Evolutionary conservation across 2,113 vertebrate genomes (phyloP), one percentile per base, ranked within the genome.

Genomic region (Speoplatyrhinus poulsoni): DNA sequence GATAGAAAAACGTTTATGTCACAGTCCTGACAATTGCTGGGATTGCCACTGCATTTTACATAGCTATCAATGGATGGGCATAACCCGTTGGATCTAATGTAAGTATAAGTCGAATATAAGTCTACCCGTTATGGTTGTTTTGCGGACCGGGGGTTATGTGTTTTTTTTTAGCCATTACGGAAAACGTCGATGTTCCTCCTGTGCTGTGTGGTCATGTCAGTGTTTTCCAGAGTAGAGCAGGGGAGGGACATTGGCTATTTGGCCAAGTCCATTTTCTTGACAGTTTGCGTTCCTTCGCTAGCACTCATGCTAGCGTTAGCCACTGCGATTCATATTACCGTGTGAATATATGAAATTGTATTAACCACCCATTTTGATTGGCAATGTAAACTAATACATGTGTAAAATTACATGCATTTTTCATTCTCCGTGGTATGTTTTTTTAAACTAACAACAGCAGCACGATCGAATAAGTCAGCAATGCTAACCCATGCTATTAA

Each of bases 1-100:
- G 88, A 89, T 81, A 81, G 90, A 89, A 76, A 87, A 81, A 72
- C 88, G 89, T 92, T 92, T 93, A 92, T 93, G 90, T 92, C 92
- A 93, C 86, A 85, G 77, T 84, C 81, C 61, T 88, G 36, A 41
- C 36, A 41, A 41, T 41, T 5, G 26, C 26, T 6, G 69, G 49
- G 76, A 68, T 72, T 70, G 75, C 69, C 67, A 62, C 84, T 71
- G 64, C 73, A 77, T 49, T 61, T 72, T 67, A 82, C 66, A 54
- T 66, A 47, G 69, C 59, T 69, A 32, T 68, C 71, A 72, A 83
- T 86, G 80, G 87, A 83, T 47, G 50, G 61, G 52, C 76, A 69
- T 65, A 66, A 53, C 69, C 6, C 49, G 10, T 1, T 9, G 68
- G 50, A 70, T 60, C 41, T 54, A n/a, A 46, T 69, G 90, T 92